Base-by-base conservation (phyloP, 2,113 vertebrate species). In the Bostrychus sinensis region DNA sequence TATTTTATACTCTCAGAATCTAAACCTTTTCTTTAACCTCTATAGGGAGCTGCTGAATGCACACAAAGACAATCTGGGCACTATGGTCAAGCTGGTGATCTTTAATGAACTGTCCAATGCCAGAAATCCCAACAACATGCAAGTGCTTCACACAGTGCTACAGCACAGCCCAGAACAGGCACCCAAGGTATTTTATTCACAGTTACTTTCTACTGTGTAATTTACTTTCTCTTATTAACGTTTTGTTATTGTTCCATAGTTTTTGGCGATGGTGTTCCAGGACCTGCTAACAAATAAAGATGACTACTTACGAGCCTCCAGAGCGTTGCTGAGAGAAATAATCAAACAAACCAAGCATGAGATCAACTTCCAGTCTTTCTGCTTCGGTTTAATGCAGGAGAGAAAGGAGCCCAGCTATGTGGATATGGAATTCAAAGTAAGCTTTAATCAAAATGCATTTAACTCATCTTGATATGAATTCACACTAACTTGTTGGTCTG, bases 71-170 rank as follows among this genome's bases (percentile, higher is more conserved):
- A 99, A 99, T 85, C 78, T 99, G 74, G 96, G 92, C 41, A 98
- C 96, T 0, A 96, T 94, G 81, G 95, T 99, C 85, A 99, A 99
- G 82, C 94, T 98, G 54, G 95, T 99, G 80, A 94, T 99, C 70
- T 99, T 99, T 80, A 99, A 99, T 0, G 97, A 99, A 63, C 83
- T 99, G 0, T 99, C 97, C 1, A 99, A 96, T 2, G 96, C 96
- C 39, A 93, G 97, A 48, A 99, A 99, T 73, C 97, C 97, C 2
- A 99, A 97, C 91, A 99, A 99, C 83, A 99, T 99, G 97, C 97
- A 99, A 80, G 92, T 96, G 32, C 92, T 99, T 0, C 94, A 99
- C 58, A 97, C 97, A 0, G 94, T 97, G 62, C 91, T 99, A 20
- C 96, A 97, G 79, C 97, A 98, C 76, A 98, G 96, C 84, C 93